phyloP scores from a whole-genome alignment of 2,888 invertebrate genomes.

The Dasysyrphus albostriatus region DNA sequence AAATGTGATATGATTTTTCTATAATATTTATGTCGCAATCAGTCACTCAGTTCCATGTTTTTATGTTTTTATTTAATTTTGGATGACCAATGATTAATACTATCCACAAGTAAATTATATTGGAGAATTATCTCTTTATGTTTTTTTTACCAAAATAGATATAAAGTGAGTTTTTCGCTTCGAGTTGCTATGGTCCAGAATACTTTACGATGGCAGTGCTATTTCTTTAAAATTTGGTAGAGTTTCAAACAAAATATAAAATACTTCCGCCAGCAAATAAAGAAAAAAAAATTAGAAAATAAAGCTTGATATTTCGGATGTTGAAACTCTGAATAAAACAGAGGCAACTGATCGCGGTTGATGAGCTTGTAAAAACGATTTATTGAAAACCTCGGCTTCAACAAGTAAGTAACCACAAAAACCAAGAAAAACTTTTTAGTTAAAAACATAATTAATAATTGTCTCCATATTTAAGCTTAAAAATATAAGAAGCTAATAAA shows the following conservation, averaged over 20 bases:
- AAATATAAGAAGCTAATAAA: background rate
- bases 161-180: background rate
- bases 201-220: background rate
- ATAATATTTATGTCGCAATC: constrained; percentile 49
- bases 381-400: no score
- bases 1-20: constrained; percentile 64
- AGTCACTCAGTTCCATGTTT: constrained; percentile 62
- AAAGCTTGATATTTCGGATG: background rate
- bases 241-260: background rate
- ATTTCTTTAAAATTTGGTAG: background rate
- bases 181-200: background rate
- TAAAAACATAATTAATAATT: background rate
- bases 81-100: background rate
- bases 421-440: background rate
- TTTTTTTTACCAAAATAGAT: background rate
- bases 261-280: no score
- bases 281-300: no score
- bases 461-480: background rate
- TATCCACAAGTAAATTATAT: background rate
- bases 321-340: background rate
- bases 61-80: constrained; percentile 6
- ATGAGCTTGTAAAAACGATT: background rate
- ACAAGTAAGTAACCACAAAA: background rate
- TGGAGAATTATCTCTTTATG: background rate
- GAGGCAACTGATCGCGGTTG: background rate